Percentiles rank a stretch among this genome's conserved stretches.
These are phyloP conservation scores for Etia nguti DNA, from an alignment of 2,113 vertebrate species.

Conservation along the genomic window DNA sequence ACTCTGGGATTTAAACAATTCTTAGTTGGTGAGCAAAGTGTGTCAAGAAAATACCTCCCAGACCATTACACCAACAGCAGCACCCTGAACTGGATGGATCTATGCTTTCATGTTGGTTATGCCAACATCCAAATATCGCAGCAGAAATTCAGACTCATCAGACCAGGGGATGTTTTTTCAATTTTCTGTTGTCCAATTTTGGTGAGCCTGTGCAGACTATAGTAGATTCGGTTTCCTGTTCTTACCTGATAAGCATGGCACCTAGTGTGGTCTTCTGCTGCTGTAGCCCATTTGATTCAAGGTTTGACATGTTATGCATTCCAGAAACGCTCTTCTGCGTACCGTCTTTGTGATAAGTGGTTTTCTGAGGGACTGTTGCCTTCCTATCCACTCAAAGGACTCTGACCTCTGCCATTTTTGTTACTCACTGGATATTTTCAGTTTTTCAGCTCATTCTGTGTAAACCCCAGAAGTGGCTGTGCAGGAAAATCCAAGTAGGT, in stretches of 20 bases:
- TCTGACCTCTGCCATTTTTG: background rate
- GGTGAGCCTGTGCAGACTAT: background rate
- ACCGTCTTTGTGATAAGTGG: background rate
- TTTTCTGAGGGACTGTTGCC: background rate
- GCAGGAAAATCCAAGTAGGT: background rate
- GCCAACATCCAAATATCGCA: background rate
- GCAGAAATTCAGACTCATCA: background rate
- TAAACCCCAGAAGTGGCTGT: background rate
- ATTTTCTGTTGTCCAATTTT: background rate
- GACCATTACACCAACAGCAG: background rate
- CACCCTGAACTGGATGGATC: background rate
- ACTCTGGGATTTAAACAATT: rapidly evolving
- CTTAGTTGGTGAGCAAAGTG: background rate
- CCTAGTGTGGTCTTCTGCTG: background rate
- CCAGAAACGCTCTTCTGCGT: background rate
- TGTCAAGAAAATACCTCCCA: background rate
- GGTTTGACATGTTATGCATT: background rate
- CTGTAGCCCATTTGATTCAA: background rate
- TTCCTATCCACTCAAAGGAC: background rate
- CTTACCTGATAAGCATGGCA: background rate
- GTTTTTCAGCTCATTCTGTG: background rate
- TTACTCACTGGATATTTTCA: background rate
- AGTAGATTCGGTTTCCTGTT: background rate
- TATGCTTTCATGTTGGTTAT: background rate
- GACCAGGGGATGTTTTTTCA: background rate